Conservation (phyloP, 2,888 invertebrate genomes). For the Agrochola circellaris region DNA sequence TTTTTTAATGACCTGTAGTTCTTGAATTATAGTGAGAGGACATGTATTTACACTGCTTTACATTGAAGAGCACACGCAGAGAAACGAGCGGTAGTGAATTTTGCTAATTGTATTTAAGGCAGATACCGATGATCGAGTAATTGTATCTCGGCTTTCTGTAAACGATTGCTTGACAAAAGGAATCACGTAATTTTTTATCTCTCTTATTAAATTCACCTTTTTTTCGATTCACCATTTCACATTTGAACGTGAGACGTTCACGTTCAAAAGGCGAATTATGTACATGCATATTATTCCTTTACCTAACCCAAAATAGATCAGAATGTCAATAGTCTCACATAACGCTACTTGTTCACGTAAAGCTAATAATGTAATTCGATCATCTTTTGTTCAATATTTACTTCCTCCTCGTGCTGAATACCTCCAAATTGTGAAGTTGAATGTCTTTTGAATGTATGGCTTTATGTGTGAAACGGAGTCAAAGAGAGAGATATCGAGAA, state of each 20-base stretch:
- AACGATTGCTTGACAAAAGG: constrained; percentile 11
- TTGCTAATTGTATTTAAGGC: background rate
- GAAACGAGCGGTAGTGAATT: background rate
- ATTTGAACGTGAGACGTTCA: too few relatives aligned
- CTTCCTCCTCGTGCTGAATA: constrained; percentile 64
- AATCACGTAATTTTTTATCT: background rate
- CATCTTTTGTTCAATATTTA: constrained; percentile 68
- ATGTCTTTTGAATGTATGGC: constrained; percentile 77
- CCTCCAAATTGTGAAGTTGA: constrained; percentile 68
- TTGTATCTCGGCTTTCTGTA: background rate
- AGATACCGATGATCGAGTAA: background rate
- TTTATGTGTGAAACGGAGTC: constrained; percentile 84
- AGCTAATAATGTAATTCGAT: constrained; percentile 67
- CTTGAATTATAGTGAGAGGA: constrained; percentile 13
- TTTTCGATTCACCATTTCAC: background rate
- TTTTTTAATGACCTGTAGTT: background rate
- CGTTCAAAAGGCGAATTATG: constrained; percentile 26
- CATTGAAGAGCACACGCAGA: constrained; percentile 2
- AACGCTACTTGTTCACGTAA: constrained; percentile 60
- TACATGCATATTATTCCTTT: constrained; percentile 31
- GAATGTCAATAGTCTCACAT: constrained; percentile 60
- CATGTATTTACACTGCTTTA: constrained; percentile 1
- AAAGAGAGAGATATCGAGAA: constrained; percentile 84
- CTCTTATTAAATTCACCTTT: constrained; percentile 8
- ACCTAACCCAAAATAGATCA: constrained; percentile 42